phyloP scores from a whole-genome alignment of 2,113 vertebrate genomes.

The Amphiprion ocellaris region DNA sequence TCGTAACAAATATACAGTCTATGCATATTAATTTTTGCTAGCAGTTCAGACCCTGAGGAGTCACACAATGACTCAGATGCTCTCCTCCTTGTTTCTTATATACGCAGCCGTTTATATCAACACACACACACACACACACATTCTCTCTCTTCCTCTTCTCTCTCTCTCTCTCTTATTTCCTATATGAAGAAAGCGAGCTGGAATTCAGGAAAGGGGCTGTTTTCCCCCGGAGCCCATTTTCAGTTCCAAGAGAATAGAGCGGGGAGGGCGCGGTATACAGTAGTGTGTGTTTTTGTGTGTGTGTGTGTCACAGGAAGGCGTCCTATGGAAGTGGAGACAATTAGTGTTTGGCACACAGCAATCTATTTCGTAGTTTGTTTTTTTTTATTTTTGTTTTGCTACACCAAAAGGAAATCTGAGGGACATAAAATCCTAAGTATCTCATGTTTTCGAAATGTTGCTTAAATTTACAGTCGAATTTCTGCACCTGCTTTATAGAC shows the following conservation, averaged over 20 bases:
- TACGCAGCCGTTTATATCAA: conserved; percentile 74
- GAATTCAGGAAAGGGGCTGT: conserved; percentile 74
- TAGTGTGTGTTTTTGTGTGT: neutral
- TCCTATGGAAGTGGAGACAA: conserved; percentile 24
- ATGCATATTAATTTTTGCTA: neutral
- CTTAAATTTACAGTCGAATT: too few relatives aligned
- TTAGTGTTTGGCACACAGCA: neutral
- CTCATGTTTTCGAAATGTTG: too few relatives aligned
- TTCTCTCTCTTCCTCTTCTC: neutral
- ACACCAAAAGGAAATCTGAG: too few relatives aligned
- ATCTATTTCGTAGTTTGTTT: too few relatives aligned
- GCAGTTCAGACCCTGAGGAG: neutral
- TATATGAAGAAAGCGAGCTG: conserved; percentile 67
- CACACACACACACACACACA: conserved; percentile 6
- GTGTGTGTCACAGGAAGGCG: conserved; percentile 40
- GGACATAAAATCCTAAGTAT: too few relatives aligned
- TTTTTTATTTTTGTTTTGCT: too few relatives aligned
- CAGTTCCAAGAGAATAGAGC: conserved; percentile 62
- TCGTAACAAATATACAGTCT: too few relatives aligned
- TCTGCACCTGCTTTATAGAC: too few relatives aligned
- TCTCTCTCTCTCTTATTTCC: conserved; percentile 53
- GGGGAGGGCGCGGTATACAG: conserved; percentile 22
- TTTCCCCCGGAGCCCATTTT: conserved; percentile 51
- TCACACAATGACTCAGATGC: conserved; percentile 56
- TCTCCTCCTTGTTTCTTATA: conserved; percentile 60